These are phyloP conservation scores for Geophilus truncorum DNA, from an alignment of 2,888 invertebrate species.

Conservation along the genomic window DNA sequence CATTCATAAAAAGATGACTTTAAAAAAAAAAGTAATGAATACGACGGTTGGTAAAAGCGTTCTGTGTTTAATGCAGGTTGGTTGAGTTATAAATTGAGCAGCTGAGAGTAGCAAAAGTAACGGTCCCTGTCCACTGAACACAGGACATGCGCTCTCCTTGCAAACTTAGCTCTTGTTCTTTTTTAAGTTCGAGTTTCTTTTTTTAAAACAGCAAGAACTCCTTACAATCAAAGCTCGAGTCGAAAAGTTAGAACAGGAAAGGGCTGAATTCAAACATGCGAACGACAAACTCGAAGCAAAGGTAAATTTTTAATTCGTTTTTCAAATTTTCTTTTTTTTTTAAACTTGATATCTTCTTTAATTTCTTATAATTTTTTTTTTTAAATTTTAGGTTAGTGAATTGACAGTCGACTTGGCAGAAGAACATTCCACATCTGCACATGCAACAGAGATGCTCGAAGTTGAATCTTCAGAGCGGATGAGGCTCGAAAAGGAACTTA, in stretches of 20 bases:
- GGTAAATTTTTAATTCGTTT: conserved; percentile 54
- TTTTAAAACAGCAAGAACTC: conserved; percentile 68
- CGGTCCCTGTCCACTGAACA: not conserved
- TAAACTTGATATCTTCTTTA: conserved; percentile 36
- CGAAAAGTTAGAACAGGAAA: conserved; percentile 81
- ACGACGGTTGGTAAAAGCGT: not conserved
- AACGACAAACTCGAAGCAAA: conserved; percentile 85
- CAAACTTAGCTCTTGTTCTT: conserved; percentile 30
- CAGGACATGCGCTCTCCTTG: no score
- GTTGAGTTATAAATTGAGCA: not conserved
- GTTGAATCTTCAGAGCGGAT: conserved; percentile 82
- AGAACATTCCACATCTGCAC: conserved; percentile 82
- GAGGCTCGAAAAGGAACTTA: conserved; percentile 78
- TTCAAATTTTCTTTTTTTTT: not conserved
- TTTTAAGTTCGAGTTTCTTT: not conserved
- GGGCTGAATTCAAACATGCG: conserved; percentile 76
- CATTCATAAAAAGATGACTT: not conserved
- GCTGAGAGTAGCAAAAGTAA: not conserved
- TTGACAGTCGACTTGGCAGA: conserved; percentile 87
- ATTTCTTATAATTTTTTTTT: not conserved
- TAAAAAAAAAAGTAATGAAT: not conserved
- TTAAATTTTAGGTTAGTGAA: conserved; percentile 68
- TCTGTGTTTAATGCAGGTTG: not conserved
- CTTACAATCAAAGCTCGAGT: conserved; percentile 72
- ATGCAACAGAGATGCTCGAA: conserved; percentile 83